A percentile compares a stretch with the other conserved stretches of the same genome.
These are phyloP conservation scores for Hylaeus volcanicus DNA, from an alignment of 1,140 invertebrate species.

Conservation along the genomic window DNA sequence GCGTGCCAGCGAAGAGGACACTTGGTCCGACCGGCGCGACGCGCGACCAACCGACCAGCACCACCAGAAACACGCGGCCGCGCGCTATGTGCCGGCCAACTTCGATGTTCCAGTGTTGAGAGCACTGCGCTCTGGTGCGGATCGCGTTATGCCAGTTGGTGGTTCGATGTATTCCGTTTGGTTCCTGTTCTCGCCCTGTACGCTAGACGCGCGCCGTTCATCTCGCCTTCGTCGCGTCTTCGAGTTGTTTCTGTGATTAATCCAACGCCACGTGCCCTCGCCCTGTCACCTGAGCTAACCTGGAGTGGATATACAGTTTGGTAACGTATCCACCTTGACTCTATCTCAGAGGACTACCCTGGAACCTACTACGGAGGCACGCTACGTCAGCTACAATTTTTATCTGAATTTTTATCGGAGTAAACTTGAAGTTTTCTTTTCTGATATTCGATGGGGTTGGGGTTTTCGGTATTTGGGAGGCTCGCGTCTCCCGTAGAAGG, in stretches of 20 bases:
- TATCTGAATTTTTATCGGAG: no score
- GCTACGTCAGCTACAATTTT: no score
- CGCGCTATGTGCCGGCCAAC: background rate
- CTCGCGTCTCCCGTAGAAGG: no score
- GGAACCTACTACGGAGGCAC: no score
- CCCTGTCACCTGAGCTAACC: background rate
- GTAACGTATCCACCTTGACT: constrained; percentile 35
- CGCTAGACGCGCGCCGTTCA: background rate
- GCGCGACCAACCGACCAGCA: constrained; percentile 20
- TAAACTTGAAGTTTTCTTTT: no score
- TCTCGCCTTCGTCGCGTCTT: background rate
- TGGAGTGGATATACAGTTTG: constrained; percentile 59
- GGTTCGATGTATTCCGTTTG: background rate
- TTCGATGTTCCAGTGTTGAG: background rate
- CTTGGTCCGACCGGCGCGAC: constrained; percentile 22
- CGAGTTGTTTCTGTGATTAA: constrained; percentile 10
- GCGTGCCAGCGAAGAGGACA: constrained; percentile 11
- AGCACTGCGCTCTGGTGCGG: background rate
- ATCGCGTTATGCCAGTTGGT: no score
- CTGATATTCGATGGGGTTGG: no score
- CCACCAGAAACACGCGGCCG: background rate
- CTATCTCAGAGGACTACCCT: no score
- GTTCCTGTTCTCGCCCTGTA: background rate
- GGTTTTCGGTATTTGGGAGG: no score
- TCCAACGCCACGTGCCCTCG: constrained; percentile 10